Conservation (phyloP, 1,140 invertebrate species). For the Hypothenemus hampei region DNA sequence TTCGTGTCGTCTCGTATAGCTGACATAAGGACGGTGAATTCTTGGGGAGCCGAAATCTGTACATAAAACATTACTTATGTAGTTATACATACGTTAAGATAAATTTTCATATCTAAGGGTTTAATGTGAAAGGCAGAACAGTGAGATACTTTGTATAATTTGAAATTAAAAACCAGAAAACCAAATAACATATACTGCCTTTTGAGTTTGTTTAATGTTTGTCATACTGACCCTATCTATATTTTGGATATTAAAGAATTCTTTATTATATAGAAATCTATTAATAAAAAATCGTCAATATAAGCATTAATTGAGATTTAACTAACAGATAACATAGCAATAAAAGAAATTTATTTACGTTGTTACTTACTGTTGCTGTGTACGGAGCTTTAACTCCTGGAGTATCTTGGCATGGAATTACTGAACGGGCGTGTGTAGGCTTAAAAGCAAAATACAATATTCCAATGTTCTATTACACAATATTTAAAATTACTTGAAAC, state of each 20-base stretch:
- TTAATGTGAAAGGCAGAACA: no score
- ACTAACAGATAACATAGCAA: no score
- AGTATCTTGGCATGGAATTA: conserved; percentile 92
- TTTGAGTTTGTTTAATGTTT: no score
- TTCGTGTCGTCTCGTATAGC: conserved; percentile 58
- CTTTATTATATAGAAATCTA: not conserved
- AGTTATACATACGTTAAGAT: no score
- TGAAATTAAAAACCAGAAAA: no score
- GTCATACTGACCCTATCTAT: no score
- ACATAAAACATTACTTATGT: not conserved
- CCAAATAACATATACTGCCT: no score
- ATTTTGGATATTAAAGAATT: no score
- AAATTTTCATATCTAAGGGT: no score
- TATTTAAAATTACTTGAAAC: conserved; percentile 63
- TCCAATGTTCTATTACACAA: not conserved
- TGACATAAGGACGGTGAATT: conserved; percentile 85
- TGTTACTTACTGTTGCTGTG: conserved; percentile 69
- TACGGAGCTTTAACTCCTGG: conserved; percentile 88
- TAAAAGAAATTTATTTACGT: no score
- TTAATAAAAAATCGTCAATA: not conserved
- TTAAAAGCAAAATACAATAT: conserved; percentile 46
- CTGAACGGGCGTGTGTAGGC: conserved; percentile 83
- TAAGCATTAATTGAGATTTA: no score
- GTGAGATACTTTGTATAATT: no score
- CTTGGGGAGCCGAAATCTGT: conserved; percentile 66